Evolutionary conservation across 2,113 vertebrate species (phyloP), one percentile per base, ranked within the genome.

Genomic region (Nycticebus coucang): DNA sequence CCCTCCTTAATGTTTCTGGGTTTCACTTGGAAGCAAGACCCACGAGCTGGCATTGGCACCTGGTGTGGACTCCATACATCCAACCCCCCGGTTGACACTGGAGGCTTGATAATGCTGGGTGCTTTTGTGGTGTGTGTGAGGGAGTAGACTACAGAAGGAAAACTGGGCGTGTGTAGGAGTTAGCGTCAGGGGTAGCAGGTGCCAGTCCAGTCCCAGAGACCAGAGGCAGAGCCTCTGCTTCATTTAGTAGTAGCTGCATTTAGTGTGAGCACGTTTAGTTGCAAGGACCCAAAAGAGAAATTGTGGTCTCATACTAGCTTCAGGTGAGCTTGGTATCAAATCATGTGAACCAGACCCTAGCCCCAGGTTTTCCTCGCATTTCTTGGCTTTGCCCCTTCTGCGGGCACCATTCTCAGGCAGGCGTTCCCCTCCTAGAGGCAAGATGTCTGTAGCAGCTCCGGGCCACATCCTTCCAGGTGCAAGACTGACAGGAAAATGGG

Each of bases 201-300:
- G 64, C 24, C 64, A 87, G 24, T n/a, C 18, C 33, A 59, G 22
- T 41, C 24, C 82, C 30, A 81, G 13, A 93, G 77, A 90, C 37
- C 64, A 71, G 66, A 2, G 35, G 24, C 45, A 84, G 74, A 24
- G 13, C 60, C 78, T 71, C 2, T 37, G 11, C 55, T 72, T 15
- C 24, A 17, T 75, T 45, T 75, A 75, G 13, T 28, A 14, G 72
- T 35, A 59, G 71, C 82, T 85, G 1, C 13, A 24, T 83, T 80
- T 66, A 53, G 14, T 71, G 75, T n/a, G 71, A 41, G 45, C 71
- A 35, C 22, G 37, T 91, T 68, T 24, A 26, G 55, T 85, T 83
- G 28, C 69, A 83, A 64, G 82, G 62, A 75, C 57, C 74, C 53
- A 64, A 50, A 93, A 80, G 68, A 88, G 35, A 92, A 90, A 72